phyloP scores from a whole-genome alignment of 2,888 invertebrate genomes.

The Bhutanitis thaidina region DNA sequence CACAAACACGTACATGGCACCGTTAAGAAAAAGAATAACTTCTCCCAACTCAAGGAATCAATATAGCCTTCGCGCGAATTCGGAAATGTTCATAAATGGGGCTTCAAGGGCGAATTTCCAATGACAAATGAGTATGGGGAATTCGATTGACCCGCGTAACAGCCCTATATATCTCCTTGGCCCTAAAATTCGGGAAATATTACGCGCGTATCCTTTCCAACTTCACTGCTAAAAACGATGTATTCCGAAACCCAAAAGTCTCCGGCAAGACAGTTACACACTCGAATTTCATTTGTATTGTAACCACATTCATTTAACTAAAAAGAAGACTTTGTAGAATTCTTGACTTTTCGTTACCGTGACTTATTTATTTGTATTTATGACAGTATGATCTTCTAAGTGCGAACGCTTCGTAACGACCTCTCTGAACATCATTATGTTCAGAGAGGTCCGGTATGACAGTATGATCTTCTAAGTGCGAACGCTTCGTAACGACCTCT shows the following conservation, averaged over 20 bases:
- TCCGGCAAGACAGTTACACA: not conserved
- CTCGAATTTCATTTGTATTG: constrained; percentile 6
- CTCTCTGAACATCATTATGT: too few relatives aligned
- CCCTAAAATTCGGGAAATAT: constrained; percentile 12
- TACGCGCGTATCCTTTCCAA: constrained; percentile 4
- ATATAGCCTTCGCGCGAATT: not conserved
- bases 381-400: too few relatives aligned
- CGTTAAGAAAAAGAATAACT: too few relatives aligned
- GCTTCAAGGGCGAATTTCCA: constrained; percentile 15
- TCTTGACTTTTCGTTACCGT: too few relatives aligned
- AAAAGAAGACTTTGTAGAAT: too few relatives aligned
- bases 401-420: too few relatives aligned
- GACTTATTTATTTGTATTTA: too few relatives aligned
- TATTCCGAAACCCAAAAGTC: constrained; percentile 5
- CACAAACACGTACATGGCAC: too few relatives aligned
- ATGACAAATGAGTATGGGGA: constrained; percentile 27
- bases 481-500: too few relatives aligned
- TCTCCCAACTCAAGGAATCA: not conserved
- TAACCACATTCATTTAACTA: too few relatives aligned
- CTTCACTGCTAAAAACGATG: not conserved
- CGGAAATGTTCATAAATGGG: not conserved
- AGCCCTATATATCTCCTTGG: constrained; percentile 21
- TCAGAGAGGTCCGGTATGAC: too few relatives aligned
- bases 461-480: too few relatives aligned
- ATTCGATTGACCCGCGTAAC: constrained; percentile 25